Evolutionary conservation across 2,888 invertebrate species (phyloP).

Genomic region (Tenthredo amoena): DNA sequence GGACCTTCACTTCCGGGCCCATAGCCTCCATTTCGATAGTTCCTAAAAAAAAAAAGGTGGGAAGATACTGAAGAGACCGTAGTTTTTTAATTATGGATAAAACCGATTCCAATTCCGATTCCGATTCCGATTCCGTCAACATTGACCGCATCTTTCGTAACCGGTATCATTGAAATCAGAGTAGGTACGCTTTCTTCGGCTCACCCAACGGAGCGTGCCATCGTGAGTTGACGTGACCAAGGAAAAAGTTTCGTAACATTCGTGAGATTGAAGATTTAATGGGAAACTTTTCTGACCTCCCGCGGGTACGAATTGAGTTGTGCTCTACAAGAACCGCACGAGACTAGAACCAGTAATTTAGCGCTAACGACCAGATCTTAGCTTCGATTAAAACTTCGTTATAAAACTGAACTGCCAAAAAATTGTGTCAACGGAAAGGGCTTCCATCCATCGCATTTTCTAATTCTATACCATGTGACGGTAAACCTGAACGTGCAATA

Average conservation of each 20-base stretch:
- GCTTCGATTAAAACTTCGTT: not conserved
- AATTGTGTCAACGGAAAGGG: not conserved
- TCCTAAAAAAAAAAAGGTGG: not conserved
- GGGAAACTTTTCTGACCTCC: not conserved
- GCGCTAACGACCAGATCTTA: not conserved
- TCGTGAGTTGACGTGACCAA: not conserved
- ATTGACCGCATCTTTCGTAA: slow-evolving; percentile 33
- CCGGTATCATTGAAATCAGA: slow-evolving; percentile 2
- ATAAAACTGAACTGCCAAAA: not conserved
- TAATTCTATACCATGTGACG: not conserved
- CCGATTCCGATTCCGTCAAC: slow-evolving; percentile 14
- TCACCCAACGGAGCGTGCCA: slow-evolving; percentile 11
- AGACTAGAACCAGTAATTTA: not conserved
- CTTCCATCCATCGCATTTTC: not conserved
- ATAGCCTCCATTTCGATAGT: slow-evolving; percentile 67
- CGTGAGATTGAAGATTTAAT: not conserved
- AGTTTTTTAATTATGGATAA: not conserved
- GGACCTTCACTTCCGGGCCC: slow-evolving; percentile 77
- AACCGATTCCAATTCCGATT: not conserved
- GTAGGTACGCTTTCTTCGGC: slow-evolving; percentile 9
- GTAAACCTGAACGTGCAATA: not conserved
- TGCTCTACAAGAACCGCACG: not conserved
- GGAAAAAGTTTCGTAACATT: not conserved
- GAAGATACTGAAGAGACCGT: not conserved
- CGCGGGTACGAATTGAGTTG: not conserved